These are phyloP conservation scores for Pogona vitticeps DNA, from an alignment of 2,113 vertebrate genomes.

Conservation along the genomic window DNA sequence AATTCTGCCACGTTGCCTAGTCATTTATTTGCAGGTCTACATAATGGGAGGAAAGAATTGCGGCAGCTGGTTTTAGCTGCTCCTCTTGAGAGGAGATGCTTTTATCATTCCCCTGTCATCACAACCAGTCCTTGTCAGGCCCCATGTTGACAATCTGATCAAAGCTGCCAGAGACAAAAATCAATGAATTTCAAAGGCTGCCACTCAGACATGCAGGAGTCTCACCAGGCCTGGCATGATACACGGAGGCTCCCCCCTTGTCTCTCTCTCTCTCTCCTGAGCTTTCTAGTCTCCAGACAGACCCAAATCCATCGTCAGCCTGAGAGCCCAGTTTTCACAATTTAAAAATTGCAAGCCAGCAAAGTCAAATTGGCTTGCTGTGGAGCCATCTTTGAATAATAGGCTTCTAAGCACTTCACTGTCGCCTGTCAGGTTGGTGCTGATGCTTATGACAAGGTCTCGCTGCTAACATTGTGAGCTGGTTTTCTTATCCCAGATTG, in stretches of 20 bases:
- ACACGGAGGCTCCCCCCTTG: not conserved
- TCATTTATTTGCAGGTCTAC: conserved; percentile 2
- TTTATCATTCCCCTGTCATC: conserved; percentile 8
- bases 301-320: not conserved
- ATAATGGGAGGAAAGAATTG: not conserved
- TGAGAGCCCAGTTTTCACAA: not conserved
- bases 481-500: not conserved
- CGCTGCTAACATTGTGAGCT: not conserved
- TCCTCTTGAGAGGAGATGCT: not conserved
- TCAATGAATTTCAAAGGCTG: conserved; percentile 17
- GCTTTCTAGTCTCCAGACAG: not conserved
- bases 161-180: conserved; percentile 6
- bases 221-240: not conserved
- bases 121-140: conserved; percentile 6
- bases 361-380: not conserved
- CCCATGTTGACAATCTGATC: conserved; percentile 13
- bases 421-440: too few relatives aligned
- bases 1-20: not conserved
- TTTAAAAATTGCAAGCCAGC: not conserved
- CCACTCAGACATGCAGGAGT: conserved; percentile 36
- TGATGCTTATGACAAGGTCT: not conserved
- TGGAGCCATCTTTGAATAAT: not conserved
- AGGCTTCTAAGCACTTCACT: not conserved
- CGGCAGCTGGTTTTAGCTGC: not conserved
- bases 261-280: not conserved